Evolutionary conservation across 2,797 vertebrate species (phyloP).

Genomic region (Coracias cyanogaster): DNA sequence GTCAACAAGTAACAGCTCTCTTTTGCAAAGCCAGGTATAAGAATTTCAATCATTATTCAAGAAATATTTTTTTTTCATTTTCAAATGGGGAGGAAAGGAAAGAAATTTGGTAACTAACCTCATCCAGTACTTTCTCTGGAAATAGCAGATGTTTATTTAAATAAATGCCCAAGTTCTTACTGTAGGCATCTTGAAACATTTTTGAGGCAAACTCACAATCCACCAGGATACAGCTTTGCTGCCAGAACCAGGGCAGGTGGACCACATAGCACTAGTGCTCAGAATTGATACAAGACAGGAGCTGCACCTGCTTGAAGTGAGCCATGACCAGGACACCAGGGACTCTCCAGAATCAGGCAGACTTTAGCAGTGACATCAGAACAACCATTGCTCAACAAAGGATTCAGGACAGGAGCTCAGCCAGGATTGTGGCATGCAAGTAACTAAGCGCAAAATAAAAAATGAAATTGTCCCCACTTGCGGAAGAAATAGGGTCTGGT

Average conservation of each 20-base stretch:
- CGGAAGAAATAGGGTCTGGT: neutral
- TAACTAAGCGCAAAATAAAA: neutral
- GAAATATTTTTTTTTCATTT: neutral
- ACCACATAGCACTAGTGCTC: neutral
- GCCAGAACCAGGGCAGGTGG: neutral
- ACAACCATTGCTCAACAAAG: accelerated
- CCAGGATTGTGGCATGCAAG: neutral
- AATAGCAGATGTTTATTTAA: neutral
- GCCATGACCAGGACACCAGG: neutral
- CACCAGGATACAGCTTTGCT: neutral
- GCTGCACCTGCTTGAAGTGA: neutral
- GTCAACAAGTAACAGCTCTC: neutral
- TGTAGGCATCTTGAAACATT: neutral
- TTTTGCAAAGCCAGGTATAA: neutral
- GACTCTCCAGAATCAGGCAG: neutral
- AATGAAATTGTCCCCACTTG: neutral
- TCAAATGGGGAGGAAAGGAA: neutral
- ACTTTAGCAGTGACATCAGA: neutral
- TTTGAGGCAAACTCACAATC: neutral
- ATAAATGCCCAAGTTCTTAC: neutral
- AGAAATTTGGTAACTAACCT: neutral
- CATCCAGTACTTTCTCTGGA: neutral
- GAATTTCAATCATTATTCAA: neutral
- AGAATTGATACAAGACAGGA: neutral
- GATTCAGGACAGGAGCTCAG: neutral